Percentiles rank a stretch among this genome's conserved stretches.
Evolutionary conservation across 2,113 vertebrate genomes (phyloP).

Genomic region (Ammospiza nelsoni): DNA sequence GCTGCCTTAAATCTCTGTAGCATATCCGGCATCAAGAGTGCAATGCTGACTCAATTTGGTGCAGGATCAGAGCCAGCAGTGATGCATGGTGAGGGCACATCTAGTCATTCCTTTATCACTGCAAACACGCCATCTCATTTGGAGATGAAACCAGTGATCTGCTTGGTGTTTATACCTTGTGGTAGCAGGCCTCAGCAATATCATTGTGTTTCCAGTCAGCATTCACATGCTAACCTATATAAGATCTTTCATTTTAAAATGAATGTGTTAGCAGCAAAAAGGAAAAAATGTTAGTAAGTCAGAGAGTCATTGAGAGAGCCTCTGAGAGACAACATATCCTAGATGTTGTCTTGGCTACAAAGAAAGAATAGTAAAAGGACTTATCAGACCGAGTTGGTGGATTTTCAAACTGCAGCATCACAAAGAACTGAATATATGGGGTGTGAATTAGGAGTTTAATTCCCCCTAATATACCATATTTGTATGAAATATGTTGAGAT

Average conservation of each 20-base stretch:
- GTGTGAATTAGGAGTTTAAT: background rate
- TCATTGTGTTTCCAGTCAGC: background rate
- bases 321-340: background rate
- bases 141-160: background rate
- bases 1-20: background rate
- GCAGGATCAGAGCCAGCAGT: background rate
- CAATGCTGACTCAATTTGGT: background rate
- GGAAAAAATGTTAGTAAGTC: background rate
- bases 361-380: background rate
- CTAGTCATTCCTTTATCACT: background rate
- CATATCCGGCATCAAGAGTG: background rate
- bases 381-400: background rate
- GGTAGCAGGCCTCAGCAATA: background rate
- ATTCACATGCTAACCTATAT: background rate
- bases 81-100: background rate
- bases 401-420: background rate
- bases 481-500: background rate
- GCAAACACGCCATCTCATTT: fast-evolving
- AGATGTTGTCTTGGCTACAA: background rate
- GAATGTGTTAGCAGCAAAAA: background rate
- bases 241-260: background rate
- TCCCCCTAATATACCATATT: background rate
- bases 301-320: background rate
- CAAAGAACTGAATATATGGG: background rate
- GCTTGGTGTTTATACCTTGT: background rate